A percentile compares a stretch with the other conserved stretches of the same genome.
Conservation (phyloP, 2,888 invertebrate genomes). For the Danaus chrysippus region DNA sequence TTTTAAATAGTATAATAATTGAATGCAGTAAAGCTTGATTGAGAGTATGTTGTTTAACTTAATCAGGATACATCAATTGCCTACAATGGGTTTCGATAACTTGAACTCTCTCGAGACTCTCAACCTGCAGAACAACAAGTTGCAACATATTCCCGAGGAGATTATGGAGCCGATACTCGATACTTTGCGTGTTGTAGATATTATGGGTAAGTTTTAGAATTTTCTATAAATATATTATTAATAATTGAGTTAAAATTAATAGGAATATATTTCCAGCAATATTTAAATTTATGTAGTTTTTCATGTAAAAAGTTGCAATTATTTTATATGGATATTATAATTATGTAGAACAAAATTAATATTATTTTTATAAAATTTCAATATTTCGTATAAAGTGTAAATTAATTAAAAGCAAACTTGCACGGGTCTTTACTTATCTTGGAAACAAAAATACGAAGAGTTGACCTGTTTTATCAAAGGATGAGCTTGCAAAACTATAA, state of each 20-base stretch:
- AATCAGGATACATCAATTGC: constrained; percentile 87
- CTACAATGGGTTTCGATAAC: constrained; percentile 91
- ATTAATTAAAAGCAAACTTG: too few species aligned
- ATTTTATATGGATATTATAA: too few species aligned
- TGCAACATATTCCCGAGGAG: constrained; percentile 90
- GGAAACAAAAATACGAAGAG: too few species aligned
- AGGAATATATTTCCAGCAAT: not conserved
- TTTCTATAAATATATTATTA: not conserved
- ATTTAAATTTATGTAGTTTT: not conserved
- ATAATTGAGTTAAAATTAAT: not conserved
- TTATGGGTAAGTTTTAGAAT: constrained; percentile 83
- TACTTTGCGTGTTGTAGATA: constrained; percentile 90
- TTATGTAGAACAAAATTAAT: too few species aligned
- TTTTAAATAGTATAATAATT: too few species aligned
- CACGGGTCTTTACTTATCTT: too few species aligned
- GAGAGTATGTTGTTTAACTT: not conserved
- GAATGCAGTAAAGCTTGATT: not conserved
- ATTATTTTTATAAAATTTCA: too few species aligned
- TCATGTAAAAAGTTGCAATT: too few species aligned
- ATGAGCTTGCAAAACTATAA: too few species aligned
- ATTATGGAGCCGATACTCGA: constrained; percentile 94
- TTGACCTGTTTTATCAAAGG: too few species aligned
- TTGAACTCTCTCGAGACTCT: constrained; percentile 93
- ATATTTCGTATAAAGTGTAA: too few species aligned
- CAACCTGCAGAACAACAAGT: constrained; percentile 92